Evolutionary conservation across 2,797 vertebrate genomes (phyloP).

Genomic region (Lophotriccus pileatus): DNA sequence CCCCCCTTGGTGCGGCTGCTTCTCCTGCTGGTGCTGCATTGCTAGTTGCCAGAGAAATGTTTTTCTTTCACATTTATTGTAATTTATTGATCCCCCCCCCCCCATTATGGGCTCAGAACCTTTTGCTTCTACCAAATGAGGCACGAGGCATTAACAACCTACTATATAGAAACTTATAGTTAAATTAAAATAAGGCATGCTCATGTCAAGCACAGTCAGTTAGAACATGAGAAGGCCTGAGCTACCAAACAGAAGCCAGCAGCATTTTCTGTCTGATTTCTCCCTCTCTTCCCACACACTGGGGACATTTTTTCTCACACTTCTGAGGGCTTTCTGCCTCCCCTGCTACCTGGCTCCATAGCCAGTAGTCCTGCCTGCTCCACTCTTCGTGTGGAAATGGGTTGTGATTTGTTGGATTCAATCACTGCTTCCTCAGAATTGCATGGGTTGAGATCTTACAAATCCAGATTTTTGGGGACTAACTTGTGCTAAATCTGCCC

Average conservation of each 20-base stretch:
- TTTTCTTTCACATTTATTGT: constrained; percentile 48
- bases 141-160: background rate
- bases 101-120: background rate
- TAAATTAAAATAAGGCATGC: background rate
- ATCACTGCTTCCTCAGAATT: background rate
- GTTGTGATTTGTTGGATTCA: background rate
- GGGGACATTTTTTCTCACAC: background rate
- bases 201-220: background rate
- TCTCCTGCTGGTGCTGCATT: constrained; percentile 53
- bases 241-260: background rate
- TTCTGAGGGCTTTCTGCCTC: background rate
- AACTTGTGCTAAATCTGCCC: background rate
- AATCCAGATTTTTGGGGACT: background rate
- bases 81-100: background rate
- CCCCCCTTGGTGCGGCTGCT: constrained; percentile 7
- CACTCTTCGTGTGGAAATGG: rapidly evolving
- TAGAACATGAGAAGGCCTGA: background rate
- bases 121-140: background rate
- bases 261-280: background rate
- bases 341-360: background rate
- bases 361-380: background rate
- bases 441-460: background rate
- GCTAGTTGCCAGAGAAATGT: constrained; percentile 49
- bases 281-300: background rate
- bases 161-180: background rate